phyloP scores from a whole-genome alignment of 2,113 vertebrate genomes.

The Halcyon senegalensis region DNA sequence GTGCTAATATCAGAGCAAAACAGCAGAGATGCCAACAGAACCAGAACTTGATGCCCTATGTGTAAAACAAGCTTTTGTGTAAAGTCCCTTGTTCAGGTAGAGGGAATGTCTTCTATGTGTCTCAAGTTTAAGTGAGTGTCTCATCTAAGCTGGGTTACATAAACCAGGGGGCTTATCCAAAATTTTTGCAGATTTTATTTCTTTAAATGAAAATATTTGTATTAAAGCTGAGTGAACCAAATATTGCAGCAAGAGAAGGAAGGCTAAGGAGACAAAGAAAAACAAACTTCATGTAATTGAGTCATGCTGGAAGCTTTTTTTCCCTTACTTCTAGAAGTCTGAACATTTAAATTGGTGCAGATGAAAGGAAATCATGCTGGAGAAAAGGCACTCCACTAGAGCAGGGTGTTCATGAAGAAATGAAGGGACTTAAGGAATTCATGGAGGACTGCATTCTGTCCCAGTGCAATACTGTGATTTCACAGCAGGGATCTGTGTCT shows the following conservation, averaged over 20 bases:
- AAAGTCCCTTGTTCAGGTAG: not conserved
- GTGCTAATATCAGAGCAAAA: not conserved
- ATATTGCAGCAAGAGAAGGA: slow-evolving; percentile 9
- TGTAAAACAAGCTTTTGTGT: not conserved
- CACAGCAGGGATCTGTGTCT: not conserved
- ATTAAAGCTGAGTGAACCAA: slow-evolving; percentile 14
- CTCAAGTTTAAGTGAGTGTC: not conserved
- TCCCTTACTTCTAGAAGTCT: slow-evolving; percentile 1
- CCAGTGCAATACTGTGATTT: not conserved
- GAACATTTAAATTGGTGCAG: slow-evolving; percentile 8
- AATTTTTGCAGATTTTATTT: slow-evolving; percentile 16
- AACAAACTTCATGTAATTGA: slow-evolving; percentile 22
- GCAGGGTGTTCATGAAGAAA: not conserved
- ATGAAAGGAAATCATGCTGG: slow-evolving; percentile 19
- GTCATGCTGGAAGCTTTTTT: slow-evolving; percentile 22
- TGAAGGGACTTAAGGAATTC: not conserved
- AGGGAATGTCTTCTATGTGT: not conserved
- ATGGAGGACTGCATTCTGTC: not conserved
- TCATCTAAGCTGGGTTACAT: not conserved
- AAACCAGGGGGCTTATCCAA: not conserved
- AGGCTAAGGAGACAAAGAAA: slow-evolving; percentile 23
- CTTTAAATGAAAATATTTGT: not conserved
- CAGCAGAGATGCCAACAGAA: not conserved
- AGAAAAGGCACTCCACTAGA: not conserved
- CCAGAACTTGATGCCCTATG: not conserved